A percentile compares a stretch with the other conserved stretches of the same genome.
Conservation (phyloP, 2,888 invertebrate genomes). For the Ctenicera cuprea region DNA sequence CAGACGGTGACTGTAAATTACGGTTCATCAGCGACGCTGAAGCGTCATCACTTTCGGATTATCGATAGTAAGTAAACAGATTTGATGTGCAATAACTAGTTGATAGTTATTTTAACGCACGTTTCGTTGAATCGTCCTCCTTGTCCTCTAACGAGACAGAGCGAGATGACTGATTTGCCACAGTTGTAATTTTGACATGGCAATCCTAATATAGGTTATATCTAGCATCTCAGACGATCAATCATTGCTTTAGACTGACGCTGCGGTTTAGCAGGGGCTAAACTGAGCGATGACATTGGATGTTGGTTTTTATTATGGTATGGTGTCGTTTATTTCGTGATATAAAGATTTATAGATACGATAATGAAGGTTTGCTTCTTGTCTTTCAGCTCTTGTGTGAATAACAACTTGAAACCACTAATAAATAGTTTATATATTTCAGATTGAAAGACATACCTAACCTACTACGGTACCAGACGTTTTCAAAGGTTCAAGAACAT, state of each 20-base stretch:
- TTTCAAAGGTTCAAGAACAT: no score
- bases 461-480: no score
- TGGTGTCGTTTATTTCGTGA: conserved; percentile 54
- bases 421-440: no score
- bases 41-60: conserved; percentile 37
- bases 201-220: conserved; percentile 57
- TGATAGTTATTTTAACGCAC: conserved; percentile 44
- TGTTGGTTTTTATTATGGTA: conserved; percentile 54
- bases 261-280: conserved; percentile 58
- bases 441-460: no score
- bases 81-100: conserved; percentile 47
- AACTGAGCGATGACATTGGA: conserved; percentile 59
- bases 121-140: conserved; percentile 6
- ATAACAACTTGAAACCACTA: no score
- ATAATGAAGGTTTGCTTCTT: conserved; percentile 36
- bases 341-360: conserved; percentile 48
- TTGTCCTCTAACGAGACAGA: conserved; percentile 20
- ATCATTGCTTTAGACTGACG: conserved; percentile 58
- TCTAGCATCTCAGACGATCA: conserved; percentile 56
- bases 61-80: conserved; percentile 46
- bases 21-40: conserved; percentile 22
- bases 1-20: conserved; percentile 32
- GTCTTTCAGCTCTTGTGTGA: conserved; percentile 10
- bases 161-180: conserved; percentile 49
- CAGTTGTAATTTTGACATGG: conserved; percentile 52